phyloP scores from a whole-genome alignment of 2,797 vertebrate species.

The Paramormyrops hopkinsi region DNA sequence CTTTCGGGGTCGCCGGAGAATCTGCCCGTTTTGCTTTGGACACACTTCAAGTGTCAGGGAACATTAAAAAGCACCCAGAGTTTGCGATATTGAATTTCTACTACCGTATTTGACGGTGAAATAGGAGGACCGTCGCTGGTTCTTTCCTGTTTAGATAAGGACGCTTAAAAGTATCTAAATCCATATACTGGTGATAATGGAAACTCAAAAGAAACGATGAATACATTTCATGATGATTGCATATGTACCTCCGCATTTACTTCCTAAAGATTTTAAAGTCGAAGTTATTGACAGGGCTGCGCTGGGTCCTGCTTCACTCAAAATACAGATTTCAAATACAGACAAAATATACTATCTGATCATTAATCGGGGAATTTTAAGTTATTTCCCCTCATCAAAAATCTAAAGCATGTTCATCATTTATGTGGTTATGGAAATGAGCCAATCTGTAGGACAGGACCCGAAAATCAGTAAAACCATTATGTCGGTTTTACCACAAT shows the following conservation, averaged over 20 bases:
- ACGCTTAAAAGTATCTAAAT: background rate
- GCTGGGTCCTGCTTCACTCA: background rate
- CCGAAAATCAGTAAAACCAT: background rate
- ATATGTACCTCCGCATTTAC: background rate
- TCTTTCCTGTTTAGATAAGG: slow-evolving; percentile 2
- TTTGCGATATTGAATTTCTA: background rate
- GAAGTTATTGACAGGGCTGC: background rate
- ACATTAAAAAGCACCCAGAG: background rate
- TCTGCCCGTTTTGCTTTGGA: background rate
- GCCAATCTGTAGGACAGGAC: background rate
- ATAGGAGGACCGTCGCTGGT: background rate
- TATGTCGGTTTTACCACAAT: background rate
- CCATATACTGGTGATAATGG: background rate
- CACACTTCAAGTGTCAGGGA: background rate
- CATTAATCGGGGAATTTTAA: background rate
- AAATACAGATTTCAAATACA: background rate
- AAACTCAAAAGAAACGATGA: background rate
- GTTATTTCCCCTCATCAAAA: background rate
- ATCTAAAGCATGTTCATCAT: background rate
- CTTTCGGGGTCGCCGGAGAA: background rate
- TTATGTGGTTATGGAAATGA: background rate
- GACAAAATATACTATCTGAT: background rate
- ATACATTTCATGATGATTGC: background rate
- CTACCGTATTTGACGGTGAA: background rate
- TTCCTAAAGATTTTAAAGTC: background rate